These are phyloP conservation scores for Zeus faber DNA, from an alignment of 2,113 vertebrate genomes.

Conservation along the genomic window DNA sequence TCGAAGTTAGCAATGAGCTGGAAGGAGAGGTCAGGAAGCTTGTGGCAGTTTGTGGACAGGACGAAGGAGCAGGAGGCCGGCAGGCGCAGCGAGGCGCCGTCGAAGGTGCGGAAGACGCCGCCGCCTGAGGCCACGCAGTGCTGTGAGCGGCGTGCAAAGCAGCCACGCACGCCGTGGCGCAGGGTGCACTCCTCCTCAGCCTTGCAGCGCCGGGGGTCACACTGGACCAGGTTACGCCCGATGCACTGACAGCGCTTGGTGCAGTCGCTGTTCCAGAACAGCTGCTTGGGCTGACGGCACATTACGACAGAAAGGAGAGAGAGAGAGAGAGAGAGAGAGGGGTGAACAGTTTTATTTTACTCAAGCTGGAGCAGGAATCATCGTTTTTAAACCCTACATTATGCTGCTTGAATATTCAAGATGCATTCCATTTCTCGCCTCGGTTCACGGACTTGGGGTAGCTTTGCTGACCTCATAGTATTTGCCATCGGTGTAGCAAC, in stretches of 20 bases:
- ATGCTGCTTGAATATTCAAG: too few relatives aligned
- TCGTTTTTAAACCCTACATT: too few relatives aligned
- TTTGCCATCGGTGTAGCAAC: constrained; percentile 93
- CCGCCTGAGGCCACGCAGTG: constrained; percentile 91
- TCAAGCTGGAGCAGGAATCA: too few relatives aligned
- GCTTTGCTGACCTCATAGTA: constrained; percentile 87
- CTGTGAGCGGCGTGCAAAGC: constrained; percentile 85
- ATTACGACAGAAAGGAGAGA: neutral
- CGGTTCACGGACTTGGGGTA: neutral
- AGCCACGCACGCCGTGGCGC: constrained; percentile 84
- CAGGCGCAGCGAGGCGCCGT: constrained; percentile 92
- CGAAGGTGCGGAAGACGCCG: constrained; percentile 93
- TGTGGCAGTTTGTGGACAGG: constrained; percentile 96
- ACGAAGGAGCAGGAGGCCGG: constrained; percentile 97
- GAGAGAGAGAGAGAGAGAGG: neutral
- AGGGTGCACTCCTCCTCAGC: constrained; percentile 88
- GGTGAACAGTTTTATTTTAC: neutral
- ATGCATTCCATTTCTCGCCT: too few relatives aligned
- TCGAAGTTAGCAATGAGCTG: constrained; percentile 98
- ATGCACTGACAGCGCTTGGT: constrained; percentile 96
- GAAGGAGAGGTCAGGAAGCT: constrained; percentile 95
- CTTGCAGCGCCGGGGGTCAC: constrained; percentile 92
- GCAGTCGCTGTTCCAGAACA: constrained; percentile 95
- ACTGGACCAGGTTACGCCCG: constrained; percentile 94
- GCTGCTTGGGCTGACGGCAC: constrained; percentile 89